These are phyloP conservation scores for Drosophila tristis DNA, from an alignment of 1,140 invertebrate genomes.

Conservation along the genomic window DNA sequence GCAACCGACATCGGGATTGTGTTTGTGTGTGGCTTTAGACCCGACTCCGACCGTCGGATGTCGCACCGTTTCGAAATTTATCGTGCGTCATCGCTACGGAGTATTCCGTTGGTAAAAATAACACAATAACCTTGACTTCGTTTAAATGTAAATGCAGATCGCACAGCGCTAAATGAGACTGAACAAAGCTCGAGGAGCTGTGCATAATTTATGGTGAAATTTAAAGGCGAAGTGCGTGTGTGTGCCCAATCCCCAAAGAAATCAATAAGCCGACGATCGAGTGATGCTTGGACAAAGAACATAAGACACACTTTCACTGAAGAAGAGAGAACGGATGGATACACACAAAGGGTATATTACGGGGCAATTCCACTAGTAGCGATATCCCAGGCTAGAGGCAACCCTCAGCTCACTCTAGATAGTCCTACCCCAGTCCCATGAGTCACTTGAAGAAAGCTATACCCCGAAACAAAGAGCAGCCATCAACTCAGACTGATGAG, in stretches of 20 bases:
- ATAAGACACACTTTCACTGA: constrained; percentile 42
- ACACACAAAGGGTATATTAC: background rate
- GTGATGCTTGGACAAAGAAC: constrained; percentile 14
- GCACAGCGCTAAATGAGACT: constrained; percentile 38
- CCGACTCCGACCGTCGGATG: constrained; percentile 17
- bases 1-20: background rate
- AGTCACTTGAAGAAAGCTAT: background rate
- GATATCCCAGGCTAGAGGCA: no score
- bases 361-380: background rate
- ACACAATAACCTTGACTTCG: constrained; percentile 68
- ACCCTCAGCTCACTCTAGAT: background rate
- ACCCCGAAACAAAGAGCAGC: constrained; percentile 23
- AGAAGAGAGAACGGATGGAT: background rate
- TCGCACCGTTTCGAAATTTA: constrained; percentile 43
- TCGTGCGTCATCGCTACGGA: constrained; percentile 55
- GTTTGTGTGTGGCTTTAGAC: no score
- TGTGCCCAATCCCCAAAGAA: constrained; percentile 17
- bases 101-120: constrained; percentile 17
- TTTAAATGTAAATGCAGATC: constrained; percentile 70
- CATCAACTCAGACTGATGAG: constrained; percentile 7
- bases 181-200: constrained; percentile 24
- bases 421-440: background rate
- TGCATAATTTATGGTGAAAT: constrained; percentile 67
- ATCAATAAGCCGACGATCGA: background rate
- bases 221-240: constrained; percentile 28